Base-by-base conservation (phyloP, 2,797 vertebrate genomes). In the Chiroxiphia lanceolata region DNA sequence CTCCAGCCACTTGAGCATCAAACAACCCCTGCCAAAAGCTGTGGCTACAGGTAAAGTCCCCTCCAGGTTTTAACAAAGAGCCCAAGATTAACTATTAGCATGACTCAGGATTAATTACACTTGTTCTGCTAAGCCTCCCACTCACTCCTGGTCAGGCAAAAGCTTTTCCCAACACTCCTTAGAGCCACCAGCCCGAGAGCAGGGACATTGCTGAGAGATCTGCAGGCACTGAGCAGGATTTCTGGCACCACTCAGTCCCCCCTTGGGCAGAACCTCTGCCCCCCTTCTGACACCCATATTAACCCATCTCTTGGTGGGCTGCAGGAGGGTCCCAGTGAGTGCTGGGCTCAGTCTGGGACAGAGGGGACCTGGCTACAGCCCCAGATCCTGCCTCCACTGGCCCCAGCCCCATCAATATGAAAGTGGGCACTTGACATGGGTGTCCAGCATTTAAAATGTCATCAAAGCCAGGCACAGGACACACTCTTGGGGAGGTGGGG, bases 341-440 rank as follows among this genome's bases (percentile, higher is more conserved):
- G 2, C 36, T 7, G 25, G 27, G 15, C 27, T 72, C 1, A 2
- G 38, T 33, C 57, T 60, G 50, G 21, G 44, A 42, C 51, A 81
- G 69, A 48, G 38, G 9, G 36, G 56, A 61, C 7, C 6, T 2
- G 5, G 63, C 31, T 45, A 27, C 23, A 44, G n/a, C 33, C 45
- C 29, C 54, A 85, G 27, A 6, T 77, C 45, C 72, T 70, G 34
- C 47, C 45, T 53, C 23, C 0, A 1, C 67, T 38, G 4, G 0
- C 36, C 45, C 45, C 56, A 63, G 34, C 21, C 47, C 50, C 90
- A 60, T 26, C 47, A 50, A 1, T 0, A 2, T 5, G 7, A 10
- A 51, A 23, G 6, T 4, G 34, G n/a, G 20, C 44, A 3, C 69
- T 33, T 0, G 0, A 2, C 0, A 3, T 9, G 60, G 23, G 27